These are phyloP conservation scores for Cephus pulcher DNA, from an alignment of 2,888 invertebrate genomes.

Conservation along the genomic window DNA sequence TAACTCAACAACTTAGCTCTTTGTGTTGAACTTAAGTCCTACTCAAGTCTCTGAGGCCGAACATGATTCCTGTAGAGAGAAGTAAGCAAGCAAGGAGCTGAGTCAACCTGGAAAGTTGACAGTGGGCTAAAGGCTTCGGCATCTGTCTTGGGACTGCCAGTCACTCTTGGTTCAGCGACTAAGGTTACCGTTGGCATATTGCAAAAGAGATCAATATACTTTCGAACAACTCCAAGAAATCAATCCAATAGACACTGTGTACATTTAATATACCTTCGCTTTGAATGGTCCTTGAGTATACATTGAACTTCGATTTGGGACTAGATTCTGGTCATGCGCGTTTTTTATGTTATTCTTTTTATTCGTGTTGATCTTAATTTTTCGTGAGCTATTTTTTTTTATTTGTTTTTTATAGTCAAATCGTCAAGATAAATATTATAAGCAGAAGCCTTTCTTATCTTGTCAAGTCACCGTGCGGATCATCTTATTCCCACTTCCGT, in stretches of 20 bases:
- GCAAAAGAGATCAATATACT: neutral
- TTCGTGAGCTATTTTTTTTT: no score
- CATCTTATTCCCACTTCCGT: slow-evolving; percentile 20
- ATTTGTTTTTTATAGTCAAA: no score
- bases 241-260: neutral
- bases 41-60: slow-evolving; percentile 11
- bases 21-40: slow-evolving; percentile 40
- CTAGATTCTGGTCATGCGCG: neutral
- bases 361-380: neutral
- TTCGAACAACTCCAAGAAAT: neutral
- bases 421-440: neutral
- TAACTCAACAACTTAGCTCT: slow-evolving; percentile 39
- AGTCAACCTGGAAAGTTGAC: neutral
- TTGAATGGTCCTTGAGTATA: neutral
- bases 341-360: neutral
- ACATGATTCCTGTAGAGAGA: neutral
- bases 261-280: neutral
- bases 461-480: slow-evolving; percentile 25
- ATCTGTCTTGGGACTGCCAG: neutral
- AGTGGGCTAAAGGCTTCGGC: neutral
- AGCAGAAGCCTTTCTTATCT: slow-evolving; percentile 26
- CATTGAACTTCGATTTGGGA: neutral
- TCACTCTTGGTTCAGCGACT: neutral
- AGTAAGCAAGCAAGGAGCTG: neutral
- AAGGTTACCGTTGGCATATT: neutral